Base-by-base conservation (phyloP, 2,888 invertebrate genomes). In the Phortica magna region DNA sequence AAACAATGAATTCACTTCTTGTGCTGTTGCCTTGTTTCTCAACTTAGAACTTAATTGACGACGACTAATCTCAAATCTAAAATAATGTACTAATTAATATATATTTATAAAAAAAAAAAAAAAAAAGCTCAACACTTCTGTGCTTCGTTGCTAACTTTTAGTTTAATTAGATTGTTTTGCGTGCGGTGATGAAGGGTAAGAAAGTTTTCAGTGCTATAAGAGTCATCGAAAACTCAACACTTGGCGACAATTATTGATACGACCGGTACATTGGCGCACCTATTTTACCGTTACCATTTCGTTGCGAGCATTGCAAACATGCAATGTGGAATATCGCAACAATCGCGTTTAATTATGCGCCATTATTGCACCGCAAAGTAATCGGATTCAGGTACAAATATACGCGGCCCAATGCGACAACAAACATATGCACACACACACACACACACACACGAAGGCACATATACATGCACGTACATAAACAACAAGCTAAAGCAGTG, bases 331-430 rank as follows among this genome's bases (percentile, higher is more conserved):
- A 39, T n/a, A n/a, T n/a, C 39, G 10, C 14, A 65, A 59, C 43
- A 43, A n/a, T 61, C 59, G 71, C 76, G 77, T 78, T 87, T 85
- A 85, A 85, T 85, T 85, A 87, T 85, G 85, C 81, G 80, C 84
- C 79, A 84, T 87, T 83, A 83, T 79, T 79, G 80, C 78, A 76
- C 74, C 80, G 72, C 74, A 75, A 67, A 39, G 72, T 79, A 82
- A 82, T 79, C 80, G 80, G 78, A 79, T 77, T 81, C 81, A 76
- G 72, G 42, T 75, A 73, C 77, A 31, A 6, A 57, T 12, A 22
- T 59, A 14, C 70, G 19, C 75, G 71, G 61, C 68, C 74, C 64
- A 73, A 75, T 76, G 71, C 75, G 67, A 53, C 7, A 22, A 42
- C 73, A 73, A 65, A 64, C 31, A 31, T 70, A 72, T 67, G 10